Evolutionary conservation across 2,797 vertebrate genomes (phyloP).

Genomic region (Squalus acanthias): DNA sequence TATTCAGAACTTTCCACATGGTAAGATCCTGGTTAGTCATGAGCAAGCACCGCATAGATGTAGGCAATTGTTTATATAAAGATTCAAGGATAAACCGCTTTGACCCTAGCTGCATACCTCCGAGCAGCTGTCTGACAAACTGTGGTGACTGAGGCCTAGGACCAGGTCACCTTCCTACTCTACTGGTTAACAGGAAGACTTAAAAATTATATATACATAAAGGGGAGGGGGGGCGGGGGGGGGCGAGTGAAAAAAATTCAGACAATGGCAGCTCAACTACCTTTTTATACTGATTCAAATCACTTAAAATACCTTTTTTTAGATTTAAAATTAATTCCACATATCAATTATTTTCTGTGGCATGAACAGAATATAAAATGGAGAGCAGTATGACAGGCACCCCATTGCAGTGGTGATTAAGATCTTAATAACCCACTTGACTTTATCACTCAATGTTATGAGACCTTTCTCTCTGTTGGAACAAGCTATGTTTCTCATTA

Average conservation of each 20-base stretch:
- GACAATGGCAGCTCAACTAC: background rate
- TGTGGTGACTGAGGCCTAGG: background rate
- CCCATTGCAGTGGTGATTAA: background rate
- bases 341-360: background rate
- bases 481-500: background rate
- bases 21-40: background rate
- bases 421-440: constrained; percentile 14
- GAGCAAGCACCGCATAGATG: background rate
- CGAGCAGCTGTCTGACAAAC: background rate
- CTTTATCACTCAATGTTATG: constrained; percentile 11
- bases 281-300: background rate
- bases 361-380: background rate
- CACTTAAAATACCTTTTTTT: background rate
- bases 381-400: background rate
- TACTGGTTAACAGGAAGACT: background rate
- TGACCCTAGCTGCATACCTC: background rate
- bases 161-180: background rate
- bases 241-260: background rate
- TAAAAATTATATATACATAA: background rate
- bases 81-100: background rate
- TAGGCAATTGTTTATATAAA: background rate
- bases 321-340: background rate
- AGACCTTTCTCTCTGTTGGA: background rate
- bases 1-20: background rate
- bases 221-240: background rate